A percentile compares a stretch with the other conserved stretches of the same genome.
Conservation (phyloP, 2,113 vertebrate species). For the Mystacornis crossleyi region DNA sequence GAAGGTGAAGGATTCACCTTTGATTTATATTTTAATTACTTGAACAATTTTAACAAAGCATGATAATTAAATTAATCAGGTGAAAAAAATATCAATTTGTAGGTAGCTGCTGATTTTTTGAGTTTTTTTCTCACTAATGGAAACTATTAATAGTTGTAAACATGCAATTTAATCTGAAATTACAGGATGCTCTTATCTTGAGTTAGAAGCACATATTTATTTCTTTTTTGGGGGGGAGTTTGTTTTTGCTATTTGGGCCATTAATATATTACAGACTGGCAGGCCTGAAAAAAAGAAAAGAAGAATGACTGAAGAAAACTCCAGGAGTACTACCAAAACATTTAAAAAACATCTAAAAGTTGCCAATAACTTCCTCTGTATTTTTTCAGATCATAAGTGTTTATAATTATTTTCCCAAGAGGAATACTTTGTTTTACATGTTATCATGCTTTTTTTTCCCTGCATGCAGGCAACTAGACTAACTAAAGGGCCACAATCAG, state of each 20-base stretch:
- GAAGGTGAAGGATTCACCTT: background rate
- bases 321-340: background rate
- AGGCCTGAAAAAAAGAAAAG: background rate
- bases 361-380: background rate
- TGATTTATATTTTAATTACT: background rate
- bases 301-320: background rate
- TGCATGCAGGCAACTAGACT: background rate
- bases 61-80: conserved; percentile 15
- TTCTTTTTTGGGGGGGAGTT: background rate
- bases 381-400: background rate
- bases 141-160: background rate
- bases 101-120: background rate
- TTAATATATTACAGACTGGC: background rate
- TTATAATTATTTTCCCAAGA: background rate
- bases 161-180: background rate
- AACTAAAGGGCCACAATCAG: background rate
- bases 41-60: background rate
- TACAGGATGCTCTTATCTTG: background rate
- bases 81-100: background rate
- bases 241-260: background rate
- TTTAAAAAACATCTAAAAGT: background rate
- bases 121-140: background rate
- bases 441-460: background rate
- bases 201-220: background rate
- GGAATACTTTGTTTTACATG: background rate